Percentiles rank a stretch among this genome's conserved stretches.
phyloP scores from a whole-genome alignment of 1,140 invertebrate genomes.

The Drosophila saltans region DNA sequence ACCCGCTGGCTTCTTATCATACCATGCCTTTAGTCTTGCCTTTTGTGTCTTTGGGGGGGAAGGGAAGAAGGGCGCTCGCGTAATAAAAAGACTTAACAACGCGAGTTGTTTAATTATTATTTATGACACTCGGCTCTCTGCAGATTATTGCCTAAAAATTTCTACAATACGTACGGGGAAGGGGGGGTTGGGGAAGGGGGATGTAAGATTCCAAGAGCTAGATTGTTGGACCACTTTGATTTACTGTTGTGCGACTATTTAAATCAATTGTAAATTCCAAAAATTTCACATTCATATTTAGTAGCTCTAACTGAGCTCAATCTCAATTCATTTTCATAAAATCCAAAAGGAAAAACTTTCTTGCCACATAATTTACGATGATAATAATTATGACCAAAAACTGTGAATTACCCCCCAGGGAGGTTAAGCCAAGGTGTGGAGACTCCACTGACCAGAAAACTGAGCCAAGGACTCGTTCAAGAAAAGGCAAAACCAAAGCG shows the following conservation, averaged over 20 bases:
- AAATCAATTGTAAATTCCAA: conserved; percentile 74
- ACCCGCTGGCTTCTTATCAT: neutral
- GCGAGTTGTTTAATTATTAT: conserved; percentile 83
- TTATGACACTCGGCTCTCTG: conserved; percentile 66
- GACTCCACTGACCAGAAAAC: conserved; percentile 9
- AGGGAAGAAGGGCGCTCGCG: conserved; percentile 24
- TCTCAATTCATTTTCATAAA: conserved; percentile 82
- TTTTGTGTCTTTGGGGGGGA: conserved; percentile 54
- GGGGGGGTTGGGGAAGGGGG: neutral
- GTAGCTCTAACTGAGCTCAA: conserved; percentile 45
- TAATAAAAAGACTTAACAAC: conserved; percentile 82
- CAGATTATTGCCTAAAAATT: conserved; percentile 73
- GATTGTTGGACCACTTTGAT: conserved; percentile 64
- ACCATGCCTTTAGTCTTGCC: conserved; percentile 46
- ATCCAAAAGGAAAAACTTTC: conserved; percentile 36
- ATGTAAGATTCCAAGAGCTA: conserved; percentile 17
- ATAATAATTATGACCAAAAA: conserved; percentile 76
- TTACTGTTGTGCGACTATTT: conserved; percentile 71
- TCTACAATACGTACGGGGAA: conserved; percentile 4
- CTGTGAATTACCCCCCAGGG: conserved; percentile 79
- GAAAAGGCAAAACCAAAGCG: conserved; percentile 38
- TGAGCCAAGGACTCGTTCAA: conserved; percentile 34
- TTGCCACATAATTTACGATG: conserved; percentile 76
- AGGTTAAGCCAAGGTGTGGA: conserved; percentile 44
- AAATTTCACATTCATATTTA: conserved; percentile 27